Conservation (phyloP, 1,140 invertebrate genomes). For the Hyles vespertilio region DNA sequence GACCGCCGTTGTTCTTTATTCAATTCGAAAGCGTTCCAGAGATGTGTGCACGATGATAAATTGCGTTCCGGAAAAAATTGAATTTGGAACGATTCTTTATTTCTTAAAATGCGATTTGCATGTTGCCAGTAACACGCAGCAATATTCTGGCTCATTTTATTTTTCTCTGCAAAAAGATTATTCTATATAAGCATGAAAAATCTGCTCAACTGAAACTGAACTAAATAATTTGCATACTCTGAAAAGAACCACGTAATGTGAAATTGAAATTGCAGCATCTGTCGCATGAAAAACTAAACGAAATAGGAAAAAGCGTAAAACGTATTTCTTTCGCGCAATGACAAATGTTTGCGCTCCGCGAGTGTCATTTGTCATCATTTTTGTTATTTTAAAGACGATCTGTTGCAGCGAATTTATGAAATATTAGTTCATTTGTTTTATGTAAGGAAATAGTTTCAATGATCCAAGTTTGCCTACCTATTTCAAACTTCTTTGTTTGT, state of each 20-base stretch:
- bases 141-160: no score
- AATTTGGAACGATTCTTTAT: conserved; percentile 19
- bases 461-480: no score
- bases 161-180: no score
- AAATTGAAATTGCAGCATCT: conserved; percentile 27
- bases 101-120: no score
- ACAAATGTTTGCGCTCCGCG: conserved; percentile 34
- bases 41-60: conserved; percentile 28
- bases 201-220: no score
- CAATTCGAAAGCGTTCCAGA: conserved; percentile 43
- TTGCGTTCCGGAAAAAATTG: conserved; percentile 21
- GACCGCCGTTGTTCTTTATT: conserved; percentile 47
- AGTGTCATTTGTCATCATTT: conserved; percentile 39
- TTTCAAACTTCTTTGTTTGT: no score
- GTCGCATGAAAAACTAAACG: conserved; percentile 33
- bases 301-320: conserved; percentile 15
- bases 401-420: not conserved
- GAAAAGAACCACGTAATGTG: not conserved
- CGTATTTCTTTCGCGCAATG: conserved; percentile 28
- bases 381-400: conserved; percentile 15
- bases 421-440: conserved; percentile 6
- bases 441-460: no score
- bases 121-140: no score
- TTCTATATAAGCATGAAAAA: no score
- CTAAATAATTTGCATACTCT: no score